phyloP scores from a whole-genome alignment of 2,113 vertebrate species.

The Smithornis capensis region DNA sequence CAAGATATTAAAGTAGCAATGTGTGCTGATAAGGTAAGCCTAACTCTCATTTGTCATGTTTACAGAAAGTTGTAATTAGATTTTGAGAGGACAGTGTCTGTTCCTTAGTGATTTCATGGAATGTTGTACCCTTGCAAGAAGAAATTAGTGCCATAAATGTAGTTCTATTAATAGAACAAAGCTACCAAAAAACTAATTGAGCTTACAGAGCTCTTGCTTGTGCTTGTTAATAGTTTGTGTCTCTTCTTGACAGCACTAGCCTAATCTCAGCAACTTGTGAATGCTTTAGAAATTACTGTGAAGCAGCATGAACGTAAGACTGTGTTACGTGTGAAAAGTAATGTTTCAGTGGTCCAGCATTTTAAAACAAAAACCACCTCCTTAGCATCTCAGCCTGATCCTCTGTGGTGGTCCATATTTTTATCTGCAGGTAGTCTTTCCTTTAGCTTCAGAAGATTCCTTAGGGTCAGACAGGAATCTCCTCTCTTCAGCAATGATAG shows the following conservation, averaged over 20 bases:
- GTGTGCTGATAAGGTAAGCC: conserved; percentile 95
- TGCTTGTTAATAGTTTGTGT: not conserved
- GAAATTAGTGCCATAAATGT: not conserved
- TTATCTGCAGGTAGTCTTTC: not conserved
- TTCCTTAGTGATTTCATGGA: not conserved
- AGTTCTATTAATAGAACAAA: not conserved
- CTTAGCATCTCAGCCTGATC: not conserved
- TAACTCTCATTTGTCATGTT: not conserved
- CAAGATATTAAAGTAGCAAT: conserved; percentile 99
- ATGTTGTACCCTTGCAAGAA: not conserved
- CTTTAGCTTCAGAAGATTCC: not conserved
- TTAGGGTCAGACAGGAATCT: not conserved
- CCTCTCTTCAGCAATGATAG: not conserved
- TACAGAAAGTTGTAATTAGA: not conserved
- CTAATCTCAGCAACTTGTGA: not conserved
- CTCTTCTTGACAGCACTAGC: not conserved
- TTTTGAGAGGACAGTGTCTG: not conserved
- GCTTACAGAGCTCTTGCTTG: not conserved
- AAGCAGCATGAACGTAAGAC: not conserved
- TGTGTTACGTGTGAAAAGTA: not conserved
- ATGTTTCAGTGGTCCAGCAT: not conserved
- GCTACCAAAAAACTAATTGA: not conserved
- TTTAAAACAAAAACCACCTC: not conserved
- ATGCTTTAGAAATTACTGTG: not conserved
- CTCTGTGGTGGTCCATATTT: not conserved